Conservation (phyloP, 2,113 vertebrate species). For the Oreochromis spilurus region DNA sequence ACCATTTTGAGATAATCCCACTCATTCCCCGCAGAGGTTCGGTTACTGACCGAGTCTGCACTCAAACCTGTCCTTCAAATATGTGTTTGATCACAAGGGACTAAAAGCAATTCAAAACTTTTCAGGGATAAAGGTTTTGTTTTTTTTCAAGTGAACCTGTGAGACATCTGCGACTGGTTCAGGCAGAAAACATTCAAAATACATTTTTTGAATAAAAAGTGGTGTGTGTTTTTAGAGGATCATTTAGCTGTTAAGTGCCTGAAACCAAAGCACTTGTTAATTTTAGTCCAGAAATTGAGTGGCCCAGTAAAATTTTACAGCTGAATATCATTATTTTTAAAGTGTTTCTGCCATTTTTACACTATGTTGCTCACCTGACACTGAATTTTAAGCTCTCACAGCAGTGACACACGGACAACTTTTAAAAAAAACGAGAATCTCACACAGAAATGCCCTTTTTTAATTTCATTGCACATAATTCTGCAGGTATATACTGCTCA, state of each 20-base stretch:
- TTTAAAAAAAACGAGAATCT: neutral
- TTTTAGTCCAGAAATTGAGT: neutral
- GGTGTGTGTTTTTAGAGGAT: neutral
- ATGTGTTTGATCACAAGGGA: neutral
- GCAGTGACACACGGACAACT: neutral
- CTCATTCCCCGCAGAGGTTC: neutral
- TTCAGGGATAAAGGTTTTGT: neutral
- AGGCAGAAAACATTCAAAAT: neutral
- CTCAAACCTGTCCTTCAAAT: constrained; percentile 7
- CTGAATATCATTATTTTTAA: neutral
- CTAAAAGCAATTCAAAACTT: constrained; percentile 6
- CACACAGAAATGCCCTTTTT: neutral
- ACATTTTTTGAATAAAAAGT: neutral
- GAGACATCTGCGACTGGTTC: neutral
- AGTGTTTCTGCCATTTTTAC: neutral
- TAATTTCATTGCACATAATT: neutral
- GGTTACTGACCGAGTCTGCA: neutral
- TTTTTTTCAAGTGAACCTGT: neutral
- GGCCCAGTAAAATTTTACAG: neutral
- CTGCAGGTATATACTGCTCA: neutral
- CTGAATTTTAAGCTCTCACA: neutral
- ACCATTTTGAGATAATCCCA: constrained; percentile 9
- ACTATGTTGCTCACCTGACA: neutral
- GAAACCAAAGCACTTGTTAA: neutral
- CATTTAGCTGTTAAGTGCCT: neutral